Conservation (phyloP, 2,888 invertebrate species). For the Dynastes hyllus region DNA sequence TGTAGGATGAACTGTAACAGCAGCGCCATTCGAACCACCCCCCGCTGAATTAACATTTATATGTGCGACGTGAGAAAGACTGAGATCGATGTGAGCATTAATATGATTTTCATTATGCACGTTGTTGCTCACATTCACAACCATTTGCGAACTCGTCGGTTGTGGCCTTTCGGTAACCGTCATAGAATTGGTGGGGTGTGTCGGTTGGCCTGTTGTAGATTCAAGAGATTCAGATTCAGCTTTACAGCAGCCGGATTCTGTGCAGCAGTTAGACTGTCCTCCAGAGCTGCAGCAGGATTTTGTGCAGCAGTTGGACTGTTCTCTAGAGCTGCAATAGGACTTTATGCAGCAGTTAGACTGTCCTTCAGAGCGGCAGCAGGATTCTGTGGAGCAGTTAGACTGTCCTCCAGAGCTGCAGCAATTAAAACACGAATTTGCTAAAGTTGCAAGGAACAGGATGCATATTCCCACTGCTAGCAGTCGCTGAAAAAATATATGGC, state of each 20-base stretch:
- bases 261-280: too few species aligned
- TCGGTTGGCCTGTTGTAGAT: too few species aligned
- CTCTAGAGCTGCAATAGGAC: too few species aligned
- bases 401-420: background rate
- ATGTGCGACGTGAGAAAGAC: background rate
- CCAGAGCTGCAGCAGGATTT: too few species aligned
- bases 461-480: background rate
- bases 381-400: background rate
- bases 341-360: background rate
- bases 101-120: constrained; percentile 52
- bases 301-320: too few species aligned
- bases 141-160: too few species aligned
- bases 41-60: background rate
- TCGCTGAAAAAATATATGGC: background rate
- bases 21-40: too few species aligned
- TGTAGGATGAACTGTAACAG: too few species aligned
- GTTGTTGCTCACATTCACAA: constrained; percentile 48
- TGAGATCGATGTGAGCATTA: constrained; percentile 51
- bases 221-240: too few species aligned
- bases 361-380: background rate
- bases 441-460: background rate
- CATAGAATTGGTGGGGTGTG: too few species aligned
- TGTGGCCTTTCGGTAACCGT: too few species aligned
- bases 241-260: too few species aligned
- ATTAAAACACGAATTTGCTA: background rate